A percentile compares a stretch with the other conserved stretches of the same genome.
These are phyloP conservation scores for Eupeodes luniger DNA, from an alignment of 2,888 invertebrate species.

Conservation along the genomic window DNA sequence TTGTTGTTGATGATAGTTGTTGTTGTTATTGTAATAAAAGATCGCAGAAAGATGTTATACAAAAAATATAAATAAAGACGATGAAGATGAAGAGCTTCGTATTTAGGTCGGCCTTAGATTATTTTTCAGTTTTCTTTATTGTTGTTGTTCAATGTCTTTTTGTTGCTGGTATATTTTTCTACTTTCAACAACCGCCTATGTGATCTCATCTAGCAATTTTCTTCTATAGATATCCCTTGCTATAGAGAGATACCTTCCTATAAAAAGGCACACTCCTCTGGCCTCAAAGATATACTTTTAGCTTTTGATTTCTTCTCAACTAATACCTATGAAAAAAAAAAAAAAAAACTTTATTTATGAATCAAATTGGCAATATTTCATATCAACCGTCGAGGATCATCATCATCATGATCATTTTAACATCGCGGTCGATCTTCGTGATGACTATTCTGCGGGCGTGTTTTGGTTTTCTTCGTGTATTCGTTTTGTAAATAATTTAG, in stretches of 20 bases:
- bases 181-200: constrained; percentile 52
- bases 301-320: constrained; percentile 32
- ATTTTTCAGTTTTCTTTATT: constrained; percentile 19
- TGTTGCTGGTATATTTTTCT: background rate
- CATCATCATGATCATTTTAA: background rate
- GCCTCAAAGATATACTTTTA: constrained; percentile 41
- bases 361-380: constrained; percentile 71
- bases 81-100: constrained; percentile 54
- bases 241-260: constrained; percentile 16
- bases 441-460: constrained; percentile 65
- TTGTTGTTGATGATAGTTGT: background rate
- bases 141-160: background rate
- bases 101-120: constrained; percentile 72
- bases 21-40: constrained; percentile 7
- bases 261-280: constrained; percentile 46
- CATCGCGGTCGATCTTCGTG: constrained; percentile 23
- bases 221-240: constrained; percentile 26
- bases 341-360: constrained; percentile 60
- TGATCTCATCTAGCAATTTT: constrained; percentile 67
- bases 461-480: constrained; percentile 22
- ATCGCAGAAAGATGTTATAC: constrained; percentile 22
- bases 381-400: constrained; percentile 36
- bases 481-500: background rate
- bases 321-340: background rate
- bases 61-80: constrained; percentile 4